These are phyloP conservation scores for Maniola jurtina DNA, from an alignment of 1,140 invertebrate genomes.

Conservation along the genomic window DNA sequence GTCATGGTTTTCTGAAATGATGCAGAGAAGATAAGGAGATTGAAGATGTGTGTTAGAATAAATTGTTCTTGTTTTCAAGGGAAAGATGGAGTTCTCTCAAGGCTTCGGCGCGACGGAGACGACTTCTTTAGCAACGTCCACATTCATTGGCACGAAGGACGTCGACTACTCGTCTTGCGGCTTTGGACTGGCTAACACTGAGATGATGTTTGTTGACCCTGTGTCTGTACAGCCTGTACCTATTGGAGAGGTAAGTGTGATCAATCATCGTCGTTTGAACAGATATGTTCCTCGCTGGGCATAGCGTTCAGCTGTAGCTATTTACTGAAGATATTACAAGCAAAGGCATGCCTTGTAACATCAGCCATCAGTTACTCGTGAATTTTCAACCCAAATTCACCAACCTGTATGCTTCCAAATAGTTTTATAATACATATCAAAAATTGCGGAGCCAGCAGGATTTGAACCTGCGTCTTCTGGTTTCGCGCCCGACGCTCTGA, in stretches of 20 bases:
- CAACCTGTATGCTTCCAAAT: too few species aligned
- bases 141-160: conserved; percentile 55
- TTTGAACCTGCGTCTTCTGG: too few species aligned
- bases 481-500: too few species aligned
- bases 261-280: background rate
- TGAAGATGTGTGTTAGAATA: background rate
- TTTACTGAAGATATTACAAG: too few species aligned
- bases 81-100: conserved; percentile 67
- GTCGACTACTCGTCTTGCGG: conserved; percentile 82
- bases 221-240: conserved; percentile 80
- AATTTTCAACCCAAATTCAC: too few species aligned
- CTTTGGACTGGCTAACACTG: conserved; percentile 80
- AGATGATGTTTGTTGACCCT: conserved; percentile 82
- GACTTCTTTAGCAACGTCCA: conserved; percentile 77
- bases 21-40: background rate
- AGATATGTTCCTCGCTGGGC: background rate
- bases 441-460: too few species aligned
- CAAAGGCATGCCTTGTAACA: too few species aligned
- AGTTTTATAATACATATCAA: too few species aligned
- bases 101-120: conserved; percentile 85
- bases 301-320: too few species aligned
- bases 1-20: too few species aligned
- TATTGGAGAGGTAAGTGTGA: conserved; percentile 50
- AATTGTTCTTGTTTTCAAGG: conserved; percentile 43
- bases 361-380: too few species aligned